phyloP scores from a whole-genome alignment of 64 coral and sea anemone species.

The Pocillopora verrucosa region DNA sequence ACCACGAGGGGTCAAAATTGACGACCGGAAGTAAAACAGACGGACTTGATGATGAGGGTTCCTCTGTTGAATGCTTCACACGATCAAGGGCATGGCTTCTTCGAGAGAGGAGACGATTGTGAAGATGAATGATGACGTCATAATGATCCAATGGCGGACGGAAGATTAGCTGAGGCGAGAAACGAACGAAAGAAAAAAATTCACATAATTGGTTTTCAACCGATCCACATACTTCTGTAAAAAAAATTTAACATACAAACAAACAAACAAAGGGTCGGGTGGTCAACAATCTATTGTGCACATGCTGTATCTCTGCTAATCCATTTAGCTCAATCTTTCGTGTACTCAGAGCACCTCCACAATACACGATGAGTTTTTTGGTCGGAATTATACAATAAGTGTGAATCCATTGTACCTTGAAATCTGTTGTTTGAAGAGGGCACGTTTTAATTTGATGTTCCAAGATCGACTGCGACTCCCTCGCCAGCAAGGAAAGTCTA shows the following conservation, averaged over 20 bases:
- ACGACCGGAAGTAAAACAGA: slow-evolving; percentile 64
- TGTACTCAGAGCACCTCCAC: not conserved
- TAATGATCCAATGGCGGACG: slow-evolving; percentile 89
- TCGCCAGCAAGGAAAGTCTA: slow-evolving; percentile 66
- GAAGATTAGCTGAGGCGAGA: slow-evolving; percentile 79
- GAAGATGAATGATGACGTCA: slow-evolving; percentile 86
- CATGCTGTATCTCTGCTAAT: no score
- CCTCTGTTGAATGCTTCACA: not conserved
- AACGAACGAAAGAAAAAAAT: not conserved
- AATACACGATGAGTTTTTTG: no score
- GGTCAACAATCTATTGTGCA: not conserved
- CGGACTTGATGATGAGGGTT: slow-evolving; percentile 1
- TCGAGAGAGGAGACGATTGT: slow-evolving; percentile 53
- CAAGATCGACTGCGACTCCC: slow-evolving; percentile 64
- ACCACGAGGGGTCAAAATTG: slow-evolving; percentile 81
- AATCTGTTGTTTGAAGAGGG: slow-evolving; percentile 45
- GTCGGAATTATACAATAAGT: no score
- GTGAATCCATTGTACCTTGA: slow-evolving; percentile 55
- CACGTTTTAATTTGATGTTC: slow-evolving; percentile 45
- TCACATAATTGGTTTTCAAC: no score
- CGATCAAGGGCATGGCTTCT: slow-evolving; percentile 57
- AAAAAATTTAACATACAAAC: no score
- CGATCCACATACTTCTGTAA: no score
- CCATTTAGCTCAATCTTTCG: no score
- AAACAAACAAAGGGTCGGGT: not conserved